Percentiles rank a stretch among this genome's conserved stretches.
Evolutionary conservation across 1,140 invertebrate species (phyloP).

Genomic region (Sipha flava): DNA sequence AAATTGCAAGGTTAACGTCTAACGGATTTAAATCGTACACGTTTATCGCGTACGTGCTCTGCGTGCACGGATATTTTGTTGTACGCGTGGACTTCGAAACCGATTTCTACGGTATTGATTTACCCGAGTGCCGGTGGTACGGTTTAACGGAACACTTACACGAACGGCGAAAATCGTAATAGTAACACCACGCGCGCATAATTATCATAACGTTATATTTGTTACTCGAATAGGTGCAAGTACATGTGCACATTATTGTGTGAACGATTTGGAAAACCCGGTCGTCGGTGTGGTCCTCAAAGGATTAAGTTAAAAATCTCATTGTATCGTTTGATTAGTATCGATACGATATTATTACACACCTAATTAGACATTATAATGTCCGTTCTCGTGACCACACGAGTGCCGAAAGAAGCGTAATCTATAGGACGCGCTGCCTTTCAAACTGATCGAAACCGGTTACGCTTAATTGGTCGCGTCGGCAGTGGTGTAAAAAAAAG

Average conservation of each 20-base stretch:
- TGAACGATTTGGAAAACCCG: not conserved
- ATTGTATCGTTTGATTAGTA: not conserved
- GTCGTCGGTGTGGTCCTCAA: not conserved
- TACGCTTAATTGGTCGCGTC: conserved; percentile 13
- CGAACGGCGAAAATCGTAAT: not conserved
- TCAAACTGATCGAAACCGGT: conserved; percentile 12
- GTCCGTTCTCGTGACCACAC: not conserved
- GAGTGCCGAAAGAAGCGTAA: not conserved
- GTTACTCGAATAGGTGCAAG: not conserved
- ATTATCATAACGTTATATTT: not conserved
- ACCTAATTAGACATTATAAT: conserved; percentile 8
- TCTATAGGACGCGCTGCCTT: not conserved
- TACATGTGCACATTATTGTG: not conserved
- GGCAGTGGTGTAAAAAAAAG: conserved; percentile 4
- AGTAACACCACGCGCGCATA: not conserved
- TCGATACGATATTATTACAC: not conserved
- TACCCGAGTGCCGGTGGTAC: not conserved
- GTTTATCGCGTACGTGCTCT: no score
- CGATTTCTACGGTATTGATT: no score
- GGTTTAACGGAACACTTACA: not conserved
- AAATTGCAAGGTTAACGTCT: no score
- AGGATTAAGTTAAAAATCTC: not conserved
- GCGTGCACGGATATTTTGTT: no score
- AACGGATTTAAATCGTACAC: no score
- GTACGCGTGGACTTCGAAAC: no score